Evolutionary conservation across 92 coral and sea anemone genomes (phyloP), one percentile per base, ranked within the genome.

Genomic region (Porites cylindrica): DNA sequence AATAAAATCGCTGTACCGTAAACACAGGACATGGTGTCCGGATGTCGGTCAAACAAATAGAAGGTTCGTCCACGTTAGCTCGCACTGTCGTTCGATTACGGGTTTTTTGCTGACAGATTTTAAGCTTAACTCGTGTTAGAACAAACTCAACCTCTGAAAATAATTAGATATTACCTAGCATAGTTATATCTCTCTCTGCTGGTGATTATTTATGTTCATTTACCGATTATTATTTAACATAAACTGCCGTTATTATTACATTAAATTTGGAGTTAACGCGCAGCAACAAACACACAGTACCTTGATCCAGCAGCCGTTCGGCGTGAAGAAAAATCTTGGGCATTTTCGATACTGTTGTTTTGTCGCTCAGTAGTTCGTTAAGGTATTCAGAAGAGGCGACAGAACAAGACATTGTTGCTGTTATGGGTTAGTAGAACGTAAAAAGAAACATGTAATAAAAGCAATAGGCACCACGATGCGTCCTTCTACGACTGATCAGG

Each of bases 271-370:
- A 83, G 94, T 93, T 89, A 90, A 83, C 87, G 74, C 69, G 87
- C 80, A 76, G 91, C 85, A 53, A 63, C 89, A 74, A 74, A 63
- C 89, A 38, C 47, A 84, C 91, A 79, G 77, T 95, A 97, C 99
- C 99, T 97, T 97, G 98, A 89, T 97, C 99, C 74, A 97, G 98
- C 88, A 97, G 92, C 38, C 99, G 87, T 83, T 97, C 99, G 77
- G 96, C 96, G 93, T 97, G 99, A 38, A 97, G 95, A 85, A 97
- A 97, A 71, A 97, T 97, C 98, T 97, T 97, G 89, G 99, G 99
- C 99, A 97, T 97, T 94, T 97, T 97, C 82, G 97, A 90, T 63
- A 97, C 97, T 12, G 99, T 97, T 11, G 99, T 97, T 94, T 97
- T 97, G 93, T 97, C 99, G 88, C 96, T 96, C 84, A 97, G 98